These are phyloP conservation scores for Habropoda laboriosa DNA, from an alignment of 1,140 invertebrate genomes.

Conservation along the genomic window DNA sequence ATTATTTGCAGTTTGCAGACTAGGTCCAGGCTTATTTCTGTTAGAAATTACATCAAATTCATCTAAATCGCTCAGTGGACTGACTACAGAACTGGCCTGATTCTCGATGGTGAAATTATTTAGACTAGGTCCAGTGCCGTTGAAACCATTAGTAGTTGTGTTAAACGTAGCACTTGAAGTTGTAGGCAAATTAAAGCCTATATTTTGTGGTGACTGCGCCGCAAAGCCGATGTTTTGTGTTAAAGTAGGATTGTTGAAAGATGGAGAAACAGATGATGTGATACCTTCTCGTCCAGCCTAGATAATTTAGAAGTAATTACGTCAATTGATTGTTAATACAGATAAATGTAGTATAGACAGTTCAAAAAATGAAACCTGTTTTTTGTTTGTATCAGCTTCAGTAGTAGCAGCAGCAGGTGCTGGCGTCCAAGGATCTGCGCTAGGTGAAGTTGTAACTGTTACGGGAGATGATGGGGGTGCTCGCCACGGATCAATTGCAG, in stretches of 20 bases:
- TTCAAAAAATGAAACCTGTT: constrained; percentile 52
- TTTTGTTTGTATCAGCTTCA: constrained; percentile 65
- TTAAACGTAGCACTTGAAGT: constrained; percentile 67
- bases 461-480: constrained; percentile 66
- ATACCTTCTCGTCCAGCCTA: constrained; percentile 53
- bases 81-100: constrained; percentile 71
- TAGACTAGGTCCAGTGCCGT: constrained; percentile 72
- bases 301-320: neutral
- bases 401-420: constrained; percentile 72
- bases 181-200: constrained; percentile 74
- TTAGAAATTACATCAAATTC: constrained; percentile 93
- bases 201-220: constrained; percentile 73
- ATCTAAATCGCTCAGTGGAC: constrained; percentile 88
- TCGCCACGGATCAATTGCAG: constrained; percentile 84
- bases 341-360: neutral
- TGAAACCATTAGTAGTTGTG: constrained; percentile 78
- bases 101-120: constrained; percentile 72
- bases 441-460: constrained; percentile 66
- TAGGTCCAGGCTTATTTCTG: constrained; percentile 81
- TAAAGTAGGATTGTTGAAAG: constrained; percentile 69
- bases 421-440: constrained; percentile 82
- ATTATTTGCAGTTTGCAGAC: constrained; percentile 78
- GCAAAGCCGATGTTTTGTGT: constrained; percentile 71
- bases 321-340: neutral
- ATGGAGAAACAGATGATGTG: constrained; percentile 65